Evolutionary conservation across 2,888 invertebrate species (phyloP).

Genomic region (Drosophila basisetae): DNA sequence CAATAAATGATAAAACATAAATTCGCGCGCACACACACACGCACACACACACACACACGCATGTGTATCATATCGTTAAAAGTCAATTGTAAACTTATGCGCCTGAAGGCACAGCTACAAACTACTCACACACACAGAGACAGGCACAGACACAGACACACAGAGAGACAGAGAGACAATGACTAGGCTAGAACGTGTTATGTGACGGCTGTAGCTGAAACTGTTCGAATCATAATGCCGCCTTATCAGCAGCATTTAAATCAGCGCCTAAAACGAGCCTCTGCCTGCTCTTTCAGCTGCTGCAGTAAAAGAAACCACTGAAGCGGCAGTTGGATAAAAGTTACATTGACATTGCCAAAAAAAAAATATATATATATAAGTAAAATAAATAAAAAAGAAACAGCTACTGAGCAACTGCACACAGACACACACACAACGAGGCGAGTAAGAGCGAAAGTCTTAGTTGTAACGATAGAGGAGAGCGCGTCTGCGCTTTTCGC

Average conservation of each 20-base stretch:
- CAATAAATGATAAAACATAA: slow-evolving; percentile 83
- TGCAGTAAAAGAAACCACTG: slow-evolving; percentile 73
- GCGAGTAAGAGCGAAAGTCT: slow-evolving; percentile 28
- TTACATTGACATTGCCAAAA: slow-evolving; percentile 75
- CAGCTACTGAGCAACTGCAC: slow-evolving; percentile 30
- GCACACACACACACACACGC: slow-evolving; percentile 24
- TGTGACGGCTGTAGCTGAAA: slow-evolving; percentile 61
- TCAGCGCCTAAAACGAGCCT: slow-evolving; percentile 60
- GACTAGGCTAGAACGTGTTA: slow-evolving; percentile 46
- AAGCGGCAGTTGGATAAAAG: slow-evolving; percentile 78
- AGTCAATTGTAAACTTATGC: slow-evolving; percentile 81
- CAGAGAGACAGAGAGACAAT: slow-evolving; percentile 19
- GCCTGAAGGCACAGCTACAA: slow-evolving; percentile 62
- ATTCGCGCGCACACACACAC: slow-evolving; percentile 57
- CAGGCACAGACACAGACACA: slow-evolving; percentile 12
- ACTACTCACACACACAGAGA: slow-evolving; percentile 45
- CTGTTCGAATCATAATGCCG: slow-evolving; percentile 75
- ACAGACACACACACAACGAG: slow-evolving; percentile 22
- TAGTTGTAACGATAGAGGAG: slow-evolving; percentile 11
- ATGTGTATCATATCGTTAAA: slow-evolving; percentile 71
- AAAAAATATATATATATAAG: slow-evolving; percentile 16
- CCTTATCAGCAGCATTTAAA: slow-evolving; percentile 80
- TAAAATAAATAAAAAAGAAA: slow-evolving; percentile 14
- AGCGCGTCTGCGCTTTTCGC: slow-evolving; percentile 59
- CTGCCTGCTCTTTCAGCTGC: slow-evolving; percentile 40